A percentile compares a stretch with the other conserved stretches of the same genome.
phyloP scores from a whole-genome alignment of 2,113 vertebrate species.

The Paraplagusia blochii region DNA sequence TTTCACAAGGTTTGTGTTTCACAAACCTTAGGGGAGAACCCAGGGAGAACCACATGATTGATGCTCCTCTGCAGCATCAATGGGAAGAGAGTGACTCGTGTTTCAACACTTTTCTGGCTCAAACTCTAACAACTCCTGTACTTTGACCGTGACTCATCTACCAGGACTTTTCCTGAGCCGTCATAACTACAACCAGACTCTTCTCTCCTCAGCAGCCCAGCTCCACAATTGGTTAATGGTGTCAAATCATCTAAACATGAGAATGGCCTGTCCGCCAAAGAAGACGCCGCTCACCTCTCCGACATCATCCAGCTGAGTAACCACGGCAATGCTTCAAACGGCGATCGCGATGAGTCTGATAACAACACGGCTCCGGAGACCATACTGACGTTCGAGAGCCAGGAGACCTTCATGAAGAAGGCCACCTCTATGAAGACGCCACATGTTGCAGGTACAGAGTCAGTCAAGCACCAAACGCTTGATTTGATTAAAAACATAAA shows the following conservation, averaged over 20 bases:
- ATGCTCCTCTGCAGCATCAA: slow-evolving; percentile 16
- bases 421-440: slow-evolving; percentile 84
- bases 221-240: slow-evolving; percentile 80
- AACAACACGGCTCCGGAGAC: slow-evolving; percentile 70
- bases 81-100: slow-evolving; percentile 14
- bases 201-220: slow-evolving; percentile 61
- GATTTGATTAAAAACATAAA: too few relatives aligned
- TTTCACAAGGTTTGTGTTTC: slow-evolving; percentile 20
- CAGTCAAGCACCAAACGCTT: too few relatives aligned
- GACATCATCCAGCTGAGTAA: slow-evolving; percentile 80
- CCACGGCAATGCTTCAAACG: slow-evolving; percentile 69
- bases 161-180: slow-evolving; percentile 23
- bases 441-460: slow-evolving; percentile 87
- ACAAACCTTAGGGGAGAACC: slow-evolving; percentile 45
- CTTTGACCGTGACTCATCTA: slow-evolving; percentile 32
- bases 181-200: slow-evolving; percentile 33
- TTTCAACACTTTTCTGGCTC: slow-evolving; percentile 10
- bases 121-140: slow-evolving; percentile 11
- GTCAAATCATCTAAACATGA: slow-evolving; percentile 83
- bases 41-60: neutral
- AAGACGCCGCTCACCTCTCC: slow-evolving; percentile 69
- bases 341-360: slow-evolving; percentile 73
- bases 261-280: slow-evolving; percentile 83
- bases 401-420: slow-evolving; percentile 89
- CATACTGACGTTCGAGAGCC: slow-evolving; percentile 85